These are phyloP conservation scores for Anastatus disparis DNA, from an alignment of 1,140 invertebrate genomes.

Conservation along the genomic window DNA sequence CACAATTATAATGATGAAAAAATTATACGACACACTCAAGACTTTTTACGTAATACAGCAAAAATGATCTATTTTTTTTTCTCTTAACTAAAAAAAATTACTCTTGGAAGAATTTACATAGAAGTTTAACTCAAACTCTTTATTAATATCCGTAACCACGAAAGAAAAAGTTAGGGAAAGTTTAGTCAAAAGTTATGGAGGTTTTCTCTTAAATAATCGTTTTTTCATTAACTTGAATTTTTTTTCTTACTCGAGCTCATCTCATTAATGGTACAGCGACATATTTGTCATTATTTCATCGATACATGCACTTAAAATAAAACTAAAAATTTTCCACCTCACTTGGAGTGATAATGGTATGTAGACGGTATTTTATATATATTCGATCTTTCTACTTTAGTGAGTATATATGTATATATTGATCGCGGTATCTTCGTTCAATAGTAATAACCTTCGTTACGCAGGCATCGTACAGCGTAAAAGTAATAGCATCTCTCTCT, in stretches of 20 bases:
- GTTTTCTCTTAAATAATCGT: constrained; percentile 2
- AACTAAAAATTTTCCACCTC: not conserved
- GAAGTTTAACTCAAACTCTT: no score
- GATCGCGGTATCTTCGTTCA: not conserved
- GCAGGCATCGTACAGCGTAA: not conserved
- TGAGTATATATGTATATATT: not conserved
- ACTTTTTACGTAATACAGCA: no score
- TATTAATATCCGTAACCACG: no score
- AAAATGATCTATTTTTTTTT: no score
- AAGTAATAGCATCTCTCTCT: constrained; percentile 18
- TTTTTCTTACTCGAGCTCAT: no score
- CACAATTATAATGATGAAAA: no score
- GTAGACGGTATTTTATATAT: not conserved
- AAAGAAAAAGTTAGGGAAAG: no score
- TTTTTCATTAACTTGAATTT: constrained; percentile 9
- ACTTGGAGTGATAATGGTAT: not conserved
- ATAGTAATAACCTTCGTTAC: constrained; percentile 38
- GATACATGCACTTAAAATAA: not conserved
- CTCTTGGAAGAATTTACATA: no score
- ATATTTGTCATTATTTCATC: constrained; percentile 11
- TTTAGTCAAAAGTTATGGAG: no score
- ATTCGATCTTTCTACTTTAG: not conserved
- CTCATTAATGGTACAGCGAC: constrained; percentile 4
- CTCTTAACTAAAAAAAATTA: no score
- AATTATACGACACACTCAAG: no score